These are phyloP conservation scores for Clitarchus hookeri DNA, from an alignment of 2,888 invertebrate species.

Conservation along the genomic window DNA sequence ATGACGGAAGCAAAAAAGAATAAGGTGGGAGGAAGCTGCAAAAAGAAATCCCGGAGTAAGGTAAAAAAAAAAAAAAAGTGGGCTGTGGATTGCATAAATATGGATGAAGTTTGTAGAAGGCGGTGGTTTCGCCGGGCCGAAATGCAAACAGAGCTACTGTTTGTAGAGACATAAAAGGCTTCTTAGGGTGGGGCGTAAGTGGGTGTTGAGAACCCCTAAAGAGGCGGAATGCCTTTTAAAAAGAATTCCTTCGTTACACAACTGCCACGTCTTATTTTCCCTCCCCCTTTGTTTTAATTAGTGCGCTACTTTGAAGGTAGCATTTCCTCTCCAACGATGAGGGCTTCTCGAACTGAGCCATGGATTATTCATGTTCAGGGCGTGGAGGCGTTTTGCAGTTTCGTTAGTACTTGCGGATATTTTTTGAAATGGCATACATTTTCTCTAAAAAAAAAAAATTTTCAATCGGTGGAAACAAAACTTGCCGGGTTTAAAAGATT, in stretches of 20 bases:
- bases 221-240: neutral
- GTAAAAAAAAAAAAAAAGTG: neutral
- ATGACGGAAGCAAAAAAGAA: neutral
- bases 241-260: neutral
- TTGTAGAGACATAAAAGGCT: slow-evolving; percentile 5
- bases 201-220: neutral
- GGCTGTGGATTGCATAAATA: neutral
- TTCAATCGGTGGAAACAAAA: too few species aligned
- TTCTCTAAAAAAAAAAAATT: neutral
- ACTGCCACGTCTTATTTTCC: neutral
- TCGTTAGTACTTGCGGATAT: neutral
- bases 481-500: too few species aligned
- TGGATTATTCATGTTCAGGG: neutral
- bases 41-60: neutral
- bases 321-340: neutral
- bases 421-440: neutral
- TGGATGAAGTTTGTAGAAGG: slow-evolving; percentile 9
- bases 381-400: neutral
- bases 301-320: neutral
- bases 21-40: neutral
- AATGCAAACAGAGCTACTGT: neutral
- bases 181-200: neutral
- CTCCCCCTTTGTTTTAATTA: slow-evolving; percentile 2
- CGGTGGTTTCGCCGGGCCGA: neutral
- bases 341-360: neutral